These are phyloP conservation scores for Takifugu bimaculatus DNA, from an alignment of 2,113 vertebrate species.

Conservation along the genomic window DNA sequence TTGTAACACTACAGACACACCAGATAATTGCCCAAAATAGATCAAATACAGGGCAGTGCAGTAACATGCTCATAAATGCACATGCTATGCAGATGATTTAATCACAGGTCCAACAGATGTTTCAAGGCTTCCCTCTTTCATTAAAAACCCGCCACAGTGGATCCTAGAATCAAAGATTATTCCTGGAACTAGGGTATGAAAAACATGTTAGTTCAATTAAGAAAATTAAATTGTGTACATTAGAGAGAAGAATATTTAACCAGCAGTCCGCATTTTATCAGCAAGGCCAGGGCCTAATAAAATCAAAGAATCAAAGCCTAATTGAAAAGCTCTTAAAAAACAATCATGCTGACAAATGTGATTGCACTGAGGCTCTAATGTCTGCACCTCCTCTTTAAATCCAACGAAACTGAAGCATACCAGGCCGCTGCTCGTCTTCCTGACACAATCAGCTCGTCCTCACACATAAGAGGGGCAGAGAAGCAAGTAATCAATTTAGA, in stretches of 20 bases:
- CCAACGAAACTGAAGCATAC: slow-evolving; percentile 88
- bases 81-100: slow-evolving; percentile 82
- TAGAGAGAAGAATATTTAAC: slow-evolving; percentile 84
- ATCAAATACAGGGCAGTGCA: slow-evolving; percentile 69
- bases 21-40: slow-evolving; percentile 69
- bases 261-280: slow-evolving; percentile 81
- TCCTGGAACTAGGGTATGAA: slow-evolving; percentile 93
- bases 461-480: slow-evolving; percentile 25
- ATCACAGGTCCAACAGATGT: slow-evolving; percentile 77
- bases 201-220: slow-evolving; percentile 95
- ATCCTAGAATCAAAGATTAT: slow-evolving; percentile 87
- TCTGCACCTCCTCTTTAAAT: slow-evolving; percentile 89
- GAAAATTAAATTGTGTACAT: slow-evolving; percentile 96
- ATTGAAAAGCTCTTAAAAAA: slow-evolving; percentile 99
- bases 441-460: slow-evolving; percentile 83
- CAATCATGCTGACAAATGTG: slow-evolving; percentile 95
- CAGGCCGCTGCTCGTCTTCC: slow-evolving; percentile 81
- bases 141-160: slow-evolving; percentile 82
- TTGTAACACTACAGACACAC: slow-evolving; percentile 45
- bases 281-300: slow-evolving; percentile 83
- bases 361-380: slow-evolving; percentile 89
- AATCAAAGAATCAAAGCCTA: slow-evolving; percentile 94
- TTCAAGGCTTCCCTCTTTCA: slow-evolving; percentile 83
- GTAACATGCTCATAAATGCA: slow-evolving; percentile 76
- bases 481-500: slow-evolving; percentile 88